Evolutionary conservation across 1,140 invertebrate species (phyloP), one percentile per base, ranked within the genome.

Genomic region (Drosophila sechellia): DNA sequence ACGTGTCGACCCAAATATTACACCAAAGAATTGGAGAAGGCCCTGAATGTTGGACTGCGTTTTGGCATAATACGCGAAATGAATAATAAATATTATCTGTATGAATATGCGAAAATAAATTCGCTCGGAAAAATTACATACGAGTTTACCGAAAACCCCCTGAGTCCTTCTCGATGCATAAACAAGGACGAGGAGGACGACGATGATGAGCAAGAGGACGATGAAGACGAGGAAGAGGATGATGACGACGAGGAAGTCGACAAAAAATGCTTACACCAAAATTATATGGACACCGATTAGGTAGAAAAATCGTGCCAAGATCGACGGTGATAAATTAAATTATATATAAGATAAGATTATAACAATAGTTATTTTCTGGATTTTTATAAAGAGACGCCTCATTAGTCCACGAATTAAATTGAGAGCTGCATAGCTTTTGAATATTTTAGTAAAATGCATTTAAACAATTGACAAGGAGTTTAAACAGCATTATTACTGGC

Each of bases 81-180:
- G 3, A 25, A 71, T 46, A 43, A 50, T 20, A 85, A 74, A 63
- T 77, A 77, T 43, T 85, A 80, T 69, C n/a, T 79, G 13, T 53
- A 74, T 54, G 81, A 85, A 48, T 77, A 80, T 49, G 73, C 37
- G 0, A n/a, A 49, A 15, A 22, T 77, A 11, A 40, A 42, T 52
- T 15, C 25, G 13, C 31, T 42, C n/a, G 55, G 46, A 22, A 4
- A 60, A 27, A 34, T 79, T 17, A 37, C 25, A 15, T 70, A 76
- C 49, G 48, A 56, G 12, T 71, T 78, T 6, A n/a, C 17, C 0
- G 0, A 8, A 2, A 68, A 53, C 35, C 40, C 40, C 27, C 34
- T 60, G 22, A 50, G 42, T 35, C 0, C 6, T 20, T 0, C 13
- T 0, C 27, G 11, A 35, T 42, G 17, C 5, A 17, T 22, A 49